Evolutionary conservation across 2,888 invertebrate species (phyloP).

Genomic region (Cistogaster globosa): DNA sequence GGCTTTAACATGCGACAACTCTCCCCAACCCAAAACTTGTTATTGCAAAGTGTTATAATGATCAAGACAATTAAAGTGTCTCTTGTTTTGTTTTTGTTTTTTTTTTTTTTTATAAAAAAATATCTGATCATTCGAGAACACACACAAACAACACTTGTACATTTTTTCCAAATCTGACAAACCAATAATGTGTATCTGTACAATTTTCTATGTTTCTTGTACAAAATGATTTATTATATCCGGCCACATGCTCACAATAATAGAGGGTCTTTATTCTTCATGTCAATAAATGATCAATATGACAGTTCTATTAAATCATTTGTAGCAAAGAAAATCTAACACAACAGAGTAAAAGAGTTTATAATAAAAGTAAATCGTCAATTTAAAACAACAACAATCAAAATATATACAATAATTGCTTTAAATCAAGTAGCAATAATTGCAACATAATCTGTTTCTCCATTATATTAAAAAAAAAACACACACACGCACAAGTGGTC

Average conservation of each 20-base stretch:
- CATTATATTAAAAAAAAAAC: neutral
- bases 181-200: constrained; percentile 5
- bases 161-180: constrained; percentile 11
- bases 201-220: constrained; percentile 27
- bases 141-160: neutral
- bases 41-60: constrained; percentile 8
- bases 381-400: constrained; percentile 13
- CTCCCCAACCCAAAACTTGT: constrained; percentile 26
- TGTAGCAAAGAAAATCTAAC: constrained; percentile 9
- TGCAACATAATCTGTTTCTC: constrained; percentile 56
- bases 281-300: constrained; percentile 58
- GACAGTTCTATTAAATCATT: constrained; percentile 66
- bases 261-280: constrained; percentile 19
- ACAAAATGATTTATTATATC: constrained; percentile 55
- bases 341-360: constrained; percentile 51
- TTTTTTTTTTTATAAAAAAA: neutral
- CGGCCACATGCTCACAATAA: constrained; percentile 13
- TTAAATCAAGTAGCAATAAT: constrained; percentile 39
- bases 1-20: neutral
- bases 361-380: constrained; percentile 20
- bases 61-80: constrained; percentile 29
- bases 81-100: constrained; percentile 16
- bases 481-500: constrained; percentile 55
- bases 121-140: too few species aligned
- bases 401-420: constrained; percentile 19